These are phyloP conservation scores for Acromyrmex heyeri DNA, from an alignment of 1,140 invertebrate genomes.

Conservation along the genomic window DNA sequence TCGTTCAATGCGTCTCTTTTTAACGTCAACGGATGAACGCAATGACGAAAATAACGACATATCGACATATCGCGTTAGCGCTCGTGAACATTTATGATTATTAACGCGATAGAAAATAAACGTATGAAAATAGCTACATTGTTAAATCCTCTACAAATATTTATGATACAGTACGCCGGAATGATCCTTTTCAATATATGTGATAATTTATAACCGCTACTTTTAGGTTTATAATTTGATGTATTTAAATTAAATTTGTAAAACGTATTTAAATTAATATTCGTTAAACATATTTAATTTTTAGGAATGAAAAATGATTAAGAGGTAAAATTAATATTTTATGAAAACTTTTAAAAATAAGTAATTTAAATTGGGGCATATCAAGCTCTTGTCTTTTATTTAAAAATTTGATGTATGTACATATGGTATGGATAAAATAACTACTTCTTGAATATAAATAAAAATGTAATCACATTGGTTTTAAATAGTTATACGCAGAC, in stretches of 20 bases:
- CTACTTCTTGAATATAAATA: slow-evolving; percentile 12
- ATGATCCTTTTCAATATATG: neutral
- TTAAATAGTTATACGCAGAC: neutral
- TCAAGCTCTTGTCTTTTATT: neutral
- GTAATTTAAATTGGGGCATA: neutral
- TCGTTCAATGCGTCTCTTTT: slow-evolving; percentile 37
- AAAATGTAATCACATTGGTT: neutral
- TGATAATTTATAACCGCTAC: slow-evolving; percentile 1
- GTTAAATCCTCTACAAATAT: slow-evolving; percentile 39
- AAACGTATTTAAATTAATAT: neutral
- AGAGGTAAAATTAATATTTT: slow-evolving; percentile 3
- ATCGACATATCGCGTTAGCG: neutral
- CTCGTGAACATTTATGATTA: slow-evolving; percentile 22
- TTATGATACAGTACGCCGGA: neutral
- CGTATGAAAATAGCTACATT: slow-evolving; percentile 29
- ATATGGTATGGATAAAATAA: neutral
- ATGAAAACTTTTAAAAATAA: neutral
- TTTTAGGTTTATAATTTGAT: slow-evolving; percentile 25
- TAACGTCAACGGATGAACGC: slow-evolving; percentile 42
- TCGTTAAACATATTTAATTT: neutral
- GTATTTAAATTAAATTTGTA: slow-evolving; percentile 21
- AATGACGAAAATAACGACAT: slow-evolving; percentile 39
- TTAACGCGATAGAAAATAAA: slow-evolving; percentile 36
- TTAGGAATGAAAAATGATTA: neutral
- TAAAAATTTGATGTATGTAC: neutral